Conservation (phyloP, 2,888 invertebrate genomes). For the Diarsia dahlii region DNA sequence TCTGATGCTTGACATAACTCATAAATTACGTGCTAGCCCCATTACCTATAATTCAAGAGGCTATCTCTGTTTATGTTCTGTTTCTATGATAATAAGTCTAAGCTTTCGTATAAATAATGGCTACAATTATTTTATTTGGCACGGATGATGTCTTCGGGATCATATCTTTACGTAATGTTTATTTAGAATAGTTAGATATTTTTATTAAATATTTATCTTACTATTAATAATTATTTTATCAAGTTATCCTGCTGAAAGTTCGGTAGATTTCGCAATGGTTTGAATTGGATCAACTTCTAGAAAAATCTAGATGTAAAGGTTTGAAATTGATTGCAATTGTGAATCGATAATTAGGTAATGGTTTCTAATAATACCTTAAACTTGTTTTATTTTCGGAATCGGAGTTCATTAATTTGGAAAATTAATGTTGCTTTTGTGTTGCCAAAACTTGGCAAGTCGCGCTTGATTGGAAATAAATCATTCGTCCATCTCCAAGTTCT, state of each 20-base stretch:
- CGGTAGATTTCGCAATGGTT: not conserved
- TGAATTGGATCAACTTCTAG: not conserved
- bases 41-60: constrained; percentile 40
- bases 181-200: constrained; percentile 15
- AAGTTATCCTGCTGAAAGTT: not conserved
- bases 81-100: constrained; percentile 29
- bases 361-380: constrained; percentile 8
- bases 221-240: constrained; percentile 1
- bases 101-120: constrained; percentile 58
- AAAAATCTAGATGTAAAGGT: not conserved
- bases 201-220: constrained; percentile 9
- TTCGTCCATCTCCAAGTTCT: constrained; percentile 40
- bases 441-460: constrained; percentile 50
- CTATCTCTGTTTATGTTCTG: constrained; percentile 44
- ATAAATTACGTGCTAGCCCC: constrained; percentile 20
- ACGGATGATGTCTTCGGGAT: constrained; percentile 37
- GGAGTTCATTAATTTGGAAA: constrained; percentile 27
- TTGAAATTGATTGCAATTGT: not conserved
- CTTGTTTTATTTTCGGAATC: constrained; percentile 29
- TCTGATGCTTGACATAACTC: constrained; percentile 20
- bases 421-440: constrained; percentile 39
- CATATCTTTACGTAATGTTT: constrained; percentile 20
- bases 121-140: constrained; percentile 69
- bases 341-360: not conserved
- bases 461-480: constrained; percentile 57